A percentile compares a stretch with the other conserved stretches of the same genome.
Conservation (phyloP, 2,797 vertebrate species). For the Mormyrops boulengeri region DNA sequence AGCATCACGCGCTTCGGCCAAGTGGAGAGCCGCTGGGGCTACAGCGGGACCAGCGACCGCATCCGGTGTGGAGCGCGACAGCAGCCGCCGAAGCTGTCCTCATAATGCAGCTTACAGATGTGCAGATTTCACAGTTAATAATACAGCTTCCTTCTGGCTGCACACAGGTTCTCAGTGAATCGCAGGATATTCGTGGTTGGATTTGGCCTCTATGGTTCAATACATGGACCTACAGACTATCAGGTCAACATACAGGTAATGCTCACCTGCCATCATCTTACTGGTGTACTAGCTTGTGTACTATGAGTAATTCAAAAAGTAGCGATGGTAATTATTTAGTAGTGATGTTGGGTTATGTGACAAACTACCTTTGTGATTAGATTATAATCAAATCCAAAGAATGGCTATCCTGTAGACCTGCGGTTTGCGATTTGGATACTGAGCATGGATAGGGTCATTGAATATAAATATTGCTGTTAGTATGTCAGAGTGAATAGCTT, state of each 20-base stretch:
- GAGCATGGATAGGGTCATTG: background rate
- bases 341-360: background rate
- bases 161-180: conserved; percentile 85
- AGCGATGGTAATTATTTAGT: background rate
- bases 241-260: conserved; percentile 96
- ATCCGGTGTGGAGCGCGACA: conserved; percentile 70
- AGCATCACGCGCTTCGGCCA: conserved; percentile 97
- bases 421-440: background rate
- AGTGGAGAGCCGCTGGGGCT: conserved; percentile 98
- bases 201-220: conserved; percentile 95
- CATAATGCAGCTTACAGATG: background rate
- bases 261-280: background rate
- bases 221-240: conserved; percentile 94
- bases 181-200: conserved; percentile 93
- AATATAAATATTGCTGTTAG: background rate
- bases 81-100: too few relatives aligned
- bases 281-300: background rate
- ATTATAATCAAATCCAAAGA: background rate
- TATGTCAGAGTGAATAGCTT: background rate
- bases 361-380: background rate
- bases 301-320: background rate
- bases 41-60: conserved; percentile 95
- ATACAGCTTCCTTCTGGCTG: background rate
- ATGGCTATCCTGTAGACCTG: background rate
- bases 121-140: background rate